phyloP scores from a whole-genome alignment of 1,140 invertebrate genomes.

The Anastrepha ludens region DNA sequence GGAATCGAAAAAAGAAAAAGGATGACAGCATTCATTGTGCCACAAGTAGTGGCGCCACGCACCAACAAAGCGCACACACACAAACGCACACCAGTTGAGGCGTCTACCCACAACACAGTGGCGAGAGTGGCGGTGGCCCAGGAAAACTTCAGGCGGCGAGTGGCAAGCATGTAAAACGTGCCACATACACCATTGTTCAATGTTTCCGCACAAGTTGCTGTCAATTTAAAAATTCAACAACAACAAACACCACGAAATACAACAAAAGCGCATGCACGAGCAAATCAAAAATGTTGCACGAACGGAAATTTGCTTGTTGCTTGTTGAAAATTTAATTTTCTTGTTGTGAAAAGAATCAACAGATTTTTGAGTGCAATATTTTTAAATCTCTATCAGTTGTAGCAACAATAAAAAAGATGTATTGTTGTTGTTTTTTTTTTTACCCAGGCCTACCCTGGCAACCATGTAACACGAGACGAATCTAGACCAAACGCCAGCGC shows the following conservation, averaged over 20 bases:
- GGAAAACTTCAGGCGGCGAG: constrained; percentile 47
- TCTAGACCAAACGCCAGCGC: background rate
- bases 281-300: constrained; percentile 33
- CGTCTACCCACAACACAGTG: background rate
- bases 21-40: constrained; percentile 20
- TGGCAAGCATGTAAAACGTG: constrained; percentile 48
- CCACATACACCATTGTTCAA: constrained; percentile 32
- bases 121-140: background rate
- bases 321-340: constrained; percentile 52
- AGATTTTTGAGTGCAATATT: background rate
- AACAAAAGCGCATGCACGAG: background rate
- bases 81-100: background rate
- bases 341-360: constrained; percentile 34
- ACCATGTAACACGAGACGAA: constrained; percentile 35
- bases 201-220: constrained; percentile 49
- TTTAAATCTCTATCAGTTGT: constrained; percentile 25
- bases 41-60: constrained; percentile 47
- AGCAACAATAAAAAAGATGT: background rate
- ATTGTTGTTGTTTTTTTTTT: too few relatives aligned
- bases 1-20: background rate
- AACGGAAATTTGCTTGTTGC: constrained; percentile 39
- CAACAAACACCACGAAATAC: background rate
- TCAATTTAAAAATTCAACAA: constrained; percentile 43
- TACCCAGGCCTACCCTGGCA: background rate
- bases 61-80: constrained; percentile 1